A percentile compares a stretch with the other conserved stretches of the same genome.
Conservation (phyloP, 2,888 invertebrate species). For the Sminthurinus aureus region DNA sequence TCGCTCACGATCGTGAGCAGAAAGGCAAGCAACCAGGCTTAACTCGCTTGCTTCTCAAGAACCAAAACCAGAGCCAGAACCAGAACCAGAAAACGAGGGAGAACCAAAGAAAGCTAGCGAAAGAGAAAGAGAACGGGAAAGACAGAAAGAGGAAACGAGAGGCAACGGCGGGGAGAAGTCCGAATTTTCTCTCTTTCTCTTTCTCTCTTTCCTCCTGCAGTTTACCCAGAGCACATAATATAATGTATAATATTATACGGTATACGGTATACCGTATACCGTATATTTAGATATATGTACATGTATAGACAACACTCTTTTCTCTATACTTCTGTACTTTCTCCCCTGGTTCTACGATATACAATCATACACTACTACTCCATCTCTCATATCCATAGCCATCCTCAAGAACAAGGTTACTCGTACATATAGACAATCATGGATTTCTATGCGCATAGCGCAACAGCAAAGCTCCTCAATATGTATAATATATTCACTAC, state of each 20-base stretch:
- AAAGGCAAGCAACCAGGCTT: conserved; percentile 21
- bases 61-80: not conserved
- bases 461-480: not conserved
- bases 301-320: not conserved
- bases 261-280: not conserved
- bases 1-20: conserved; percentile 36
- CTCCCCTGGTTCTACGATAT: not conserved
- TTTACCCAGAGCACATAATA: conserved; percentile 1
- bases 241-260: not conserved
- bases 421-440: not conserved
- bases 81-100: conserved; percentile 9
- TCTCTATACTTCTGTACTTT: not conserved
- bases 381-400: not conserved
- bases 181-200: conserved; percentile 1
- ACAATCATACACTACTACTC: not conserved
- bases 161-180: too few species aligned
- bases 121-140: conserved; percentile 1
- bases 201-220: not conserved
- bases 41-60: not conserved
- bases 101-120: not conserved
- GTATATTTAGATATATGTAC: not conserved
- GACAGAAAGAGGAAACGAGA: conserved; percentile 23
- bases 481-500: not conserved
- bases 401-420: not conserved
- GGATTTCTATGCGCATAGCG: not conserved